Conservation (phyloP, 2,113 vertebrate genomes). For the Caretta caretta region DNA sequence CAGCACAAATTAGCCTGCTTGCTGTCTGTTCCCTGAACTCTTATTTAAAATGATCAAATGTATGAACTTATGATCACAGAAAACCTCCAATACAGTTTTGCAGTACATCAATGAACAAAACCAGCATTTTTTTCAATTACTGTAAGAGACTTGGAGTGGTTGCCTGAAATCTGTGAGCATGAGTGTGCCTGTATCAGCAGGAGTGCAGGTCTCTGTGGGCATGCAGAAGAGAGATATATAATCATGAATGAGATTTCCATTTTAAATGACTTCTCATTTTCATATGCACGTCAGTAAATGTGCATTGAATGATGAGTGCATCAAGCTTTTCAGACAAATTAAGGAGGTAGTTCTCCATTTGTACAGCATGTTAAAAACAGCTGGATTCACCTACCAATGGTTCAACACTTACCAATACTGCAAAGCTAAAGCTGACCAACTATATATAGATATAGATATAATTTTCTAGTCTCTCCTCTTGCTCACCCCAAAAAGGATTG, state of each 20-base stretch:
- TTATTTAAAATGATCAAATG: slow-evolving; percentile 61
- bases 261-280: neutral
- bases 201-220: neutral
- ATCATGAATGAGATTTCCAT: slow-evolving; percentile 21
- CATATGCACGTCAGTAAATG: neutral
- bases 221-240: slow-evolving; percentile 2
- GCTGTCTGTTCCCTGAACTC: slow-evolving; percentile 10
- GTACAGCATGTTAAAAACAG: neutral
- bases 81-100: slow-evolving; percentile 32
- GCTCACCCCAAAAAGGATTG: too few species aligned
- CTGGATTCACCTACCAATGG: neutral
- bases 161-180: slow-evolving; percentile 32
- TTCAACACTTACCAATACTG: neutral
- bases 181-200: slow-evolving; percentile 39
- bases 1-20: slow-evolving; percentile 45
- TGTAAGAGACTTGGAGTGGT: slow-evolving; percentile 29
- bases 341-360: neutral
- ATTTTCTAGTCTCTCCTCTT: neutral
- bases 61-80: slow-evolving; percentile 45
- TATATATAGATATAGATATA: neutral
- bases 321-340: slow-evolving; percentile 1
- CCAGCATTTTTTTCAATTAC: slow-evolving; percentile 65
- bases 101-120: slow-evolving; percentile 50
- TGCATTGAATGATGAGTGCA: slow-evolving; percentile 9
- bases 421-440: neutral